Conservation (phyloP, 2,888 invertebrate species). For the Caenorhabditis imperialis region DNA sequence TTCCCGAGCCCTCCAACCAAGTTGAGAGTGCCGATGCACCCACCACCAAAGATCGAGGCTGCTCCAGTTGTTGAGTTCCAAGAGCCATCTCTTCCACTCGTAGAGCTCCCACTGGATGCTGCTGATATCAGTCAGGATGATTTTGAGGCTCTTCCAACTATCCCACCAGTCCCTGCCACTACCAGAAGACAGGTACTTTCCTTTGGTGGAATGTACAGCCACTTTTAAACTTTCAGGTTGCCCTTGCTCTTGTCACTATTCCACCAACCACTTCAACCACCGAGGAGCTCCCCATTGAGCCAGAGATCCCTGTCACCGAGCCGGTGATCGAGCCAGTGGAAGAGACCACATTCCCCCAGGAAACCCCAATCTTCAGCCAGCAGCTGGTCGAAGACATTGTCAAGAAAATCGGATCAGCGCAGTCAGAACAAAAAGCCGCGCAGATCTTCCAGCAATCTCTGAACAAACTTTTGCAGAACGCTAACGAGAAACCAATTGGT, state of each 20-base stretch:
- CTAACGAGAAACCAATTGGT: slow-evolving; percentile 53
- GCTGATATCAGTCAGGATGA: slow-evolving; percentile 32
- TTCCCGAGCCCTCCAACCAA: slow-evolving; percentile 28
- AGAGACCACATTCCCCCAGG: slow-evolving; percentile 47
- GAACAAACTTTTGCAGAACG: slow-evolving; percentile 55
- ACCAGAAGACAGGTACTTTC: slow-evolving; percentile 17
- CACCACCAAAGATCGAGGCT: slow-evolving; percentile 43
- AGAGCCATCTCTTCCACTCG: slow-evolving; percentile 31
- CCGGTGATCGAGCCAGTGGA: slow-evolving; percentile 26
- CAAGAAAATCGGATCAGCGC: slow-evolving; percentile 63
- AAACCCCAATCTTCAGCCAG: slow-evolving; percentile 45
- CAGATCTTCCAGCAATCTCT: slow-evolving; percentile 64
- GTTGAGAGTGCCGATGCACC: slow-evolving; percentile 47
- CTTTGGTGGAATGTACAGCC: too few relatives aligned
- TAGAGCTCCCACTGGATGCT: slow-evolving; percentile 38
- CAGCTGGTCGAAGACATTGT: slow-evolving; percentile 56
- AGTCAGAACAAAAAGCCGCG: slow-evolving; percentile 60
- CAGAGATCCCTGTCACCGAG: slow-evolving; percentile 29
- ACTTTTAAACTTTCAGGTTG: slow-evolving; percentile 7
- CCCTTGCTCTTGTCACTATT: slow-evolving; percentile 33
- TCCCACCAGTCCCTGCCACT: slow-evolving; percentile 9
- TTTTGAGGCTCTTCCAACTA: slow-evolving; percentile 16
- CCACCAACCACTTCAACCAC: slow-evolving; percentile 43
- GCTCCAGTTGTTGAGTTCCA: slow-evolving; percentile 28
- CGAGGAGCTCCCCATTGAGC: slow-evolving; percentile 30